Evolutionary conservation across 2,113 vertebrate genomes (phyloP).

Genomic region (Brachypodius melanocephalos): DNA sequence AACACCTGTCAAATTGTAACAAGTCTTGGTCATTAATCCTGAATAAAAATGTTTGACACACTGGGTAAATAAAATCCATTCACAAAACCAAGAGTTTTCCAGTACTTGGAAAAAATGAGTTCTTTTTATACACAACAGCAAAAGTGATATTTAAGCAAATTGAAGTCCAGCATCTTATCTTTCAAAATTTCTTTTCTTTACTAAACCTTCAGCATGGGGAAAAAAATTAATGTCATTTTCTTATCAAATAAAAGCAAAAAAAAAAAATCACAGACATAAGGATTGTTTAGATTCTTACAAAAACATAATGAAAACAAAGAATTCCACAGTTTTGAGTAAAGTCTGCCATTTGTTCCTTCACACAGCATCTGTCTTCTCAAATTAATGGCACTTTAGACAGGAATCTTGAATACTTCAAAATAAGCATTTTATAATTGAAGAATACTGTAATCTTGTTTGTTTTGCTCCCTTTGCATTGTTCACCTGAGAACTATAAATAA

Average conservation of each 20-base stretch:
- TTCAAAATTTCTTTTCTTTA: not conserved
- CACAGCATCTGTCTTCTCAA: not conserved
- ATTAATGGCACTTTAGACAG: not conserved
- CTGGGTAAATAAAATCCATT: not conserved
- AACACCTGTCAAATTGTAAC: not conserved
- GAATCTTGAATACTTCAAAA: not conserved
- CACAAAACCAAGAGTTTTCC: not conserved
- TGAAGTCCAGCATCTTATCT: accelerated
- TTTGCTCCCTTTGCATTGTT: not conserved
- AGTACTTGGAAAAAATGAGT: not conserved
- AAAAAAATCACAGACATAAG: not conserved
- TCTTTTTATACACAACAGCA: not conserved
- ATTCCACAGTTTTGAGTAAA: not conserved
- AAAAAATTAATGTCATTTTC: not conserved
- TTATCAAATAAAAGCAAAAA: not conserved
- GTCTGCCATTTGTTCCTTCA: not conserved
- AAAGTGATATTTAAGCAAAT: not conserved
- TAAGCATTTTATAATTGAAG: not conserved
- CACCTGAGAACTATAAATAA: not conserved
- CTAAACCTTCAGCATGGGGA: not conserved
- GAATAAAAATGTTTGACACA: not conserved
- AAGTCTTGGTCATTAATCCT: not conserved
- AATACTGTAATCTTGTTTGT: not conserved
- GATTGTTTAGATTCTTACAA: not conserved
- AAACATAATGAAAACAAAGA: not conserved